phyloP scores from a whole-genome alignment of 2,797 vertebrate genomes.

The Meda fulgida region DNA sequence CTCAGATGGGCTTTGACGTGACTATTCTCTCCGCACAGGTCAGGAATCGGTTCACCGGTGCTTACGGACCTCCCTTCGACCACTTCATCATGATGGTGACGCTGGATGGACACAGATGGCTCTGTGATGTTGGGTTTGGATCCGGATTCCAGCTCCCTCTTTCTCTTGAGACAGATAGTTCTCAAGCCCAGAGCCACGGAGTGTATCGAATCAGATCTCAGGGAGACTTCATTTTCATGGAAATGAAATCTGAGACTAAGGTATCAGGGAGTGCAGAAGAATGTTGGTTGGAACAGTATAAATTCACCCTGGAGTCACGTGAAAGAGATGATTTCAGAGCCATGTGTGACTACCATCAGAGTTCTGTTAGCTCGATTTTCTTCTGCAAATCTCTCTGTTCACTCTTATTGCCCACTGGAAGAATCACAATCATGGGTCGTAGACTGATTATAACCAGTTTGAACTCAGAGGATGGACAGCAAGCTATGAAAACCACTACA shows the following conservation, averaged over 20 bases:
- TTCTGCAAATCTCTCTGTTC: conserved; percentile 81
- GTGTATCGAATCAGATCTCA: conserved; percentile 69
- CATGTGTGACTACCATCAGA: conserved; percentile 83
- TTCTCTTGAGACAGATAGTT: conserved; percentile 69
- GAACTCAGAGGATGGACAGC: conserved; percentile 50
- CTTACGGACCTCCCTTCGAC: conserved; percentile 77
- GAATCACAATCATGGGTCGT: conserved; percentile 74
- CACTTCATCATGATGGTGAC: conserved; percentile 75
- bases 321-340: conserved; percentile 70
- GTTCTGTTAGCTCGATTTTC: conserved; percentile 75
- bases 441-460: conserved; percentile 68
- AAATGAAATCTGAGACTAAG: conserved; percentile 63
- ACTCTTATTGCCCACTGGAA: conserved; percentile 66
- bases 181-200: conserved; percentile 72
- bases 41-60: conserved; percentile 50
- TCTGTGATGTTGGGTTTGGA: conserved; percentile 81
- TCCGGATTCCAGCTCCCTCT: conserved; percentile 71
- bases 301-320: conserved; percentile 75
- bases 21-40: conserved; percentile 74
- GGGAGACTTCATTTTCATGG: conserved; percentile 62
- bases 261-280: conserved; percentile 27
- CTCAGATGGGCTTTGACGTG: conserved; percentile 72
- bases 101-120: conserved; percentile 70
- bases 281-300: conserved; percentile 71
- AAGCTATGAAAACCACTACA: conserved; percentile 57